Conservation (phyloP, 1,140 invertebrate genomes). For the Panagrolaimus sp. region DNA sequence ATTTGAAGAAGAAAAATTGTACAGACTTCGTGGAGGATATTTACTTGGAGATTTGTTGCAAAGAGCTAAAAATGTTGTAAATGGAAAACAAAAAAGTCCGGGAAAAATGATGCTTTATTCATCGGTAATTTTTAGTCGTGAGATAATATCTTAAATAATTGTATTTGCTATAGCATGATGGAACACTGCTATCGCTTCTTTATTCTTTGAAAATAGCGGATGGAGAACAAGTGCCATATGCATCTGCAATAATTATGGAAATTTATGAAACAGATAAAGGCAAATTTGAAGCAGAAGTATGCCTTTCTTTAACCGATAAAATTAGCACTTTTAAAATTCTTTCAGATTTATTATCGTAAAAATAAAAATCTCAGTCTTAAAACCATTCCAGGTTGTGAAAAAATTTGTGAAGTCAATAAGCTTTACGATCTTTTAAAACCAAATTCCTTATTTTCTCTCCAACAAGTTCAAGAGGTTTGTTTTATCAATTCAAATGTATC, state of each 20-base stretch:
- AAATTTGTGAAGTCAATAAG: too few species aligned
- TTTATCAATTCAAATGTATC: too few species aligned
- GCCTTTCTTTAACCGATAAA: too few species aligned
- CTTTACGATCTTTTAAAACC: too few species aligned
- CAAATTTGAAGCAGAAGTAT: conserved; percentile 9
- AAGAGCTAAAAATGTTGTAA: conserved; percentile 17
- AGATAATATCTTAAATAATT: too few species aligned
- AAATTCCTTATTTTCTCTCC: too few species aligned
- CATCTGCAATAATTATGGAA: conserved; percentile 23
- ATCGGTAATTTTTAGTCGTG: conserved; percentile 50
- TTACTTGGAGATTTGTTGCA: conserved; percentile 32
- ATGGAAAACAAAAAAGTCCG: conserved; percentile 21
- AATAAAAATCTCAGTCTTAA: too few species aligned
- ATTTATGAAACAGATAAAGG: conserved; percentile 17
- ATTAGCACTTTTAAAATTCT: too few species aligned
- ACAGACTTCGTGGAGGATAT: conserved; percentile 24
- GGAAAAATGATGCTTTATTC: conserved; percentile 38
- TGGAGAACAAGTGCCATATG: conserved; percentile 19
- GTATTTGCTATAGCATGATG: too few species aligned
- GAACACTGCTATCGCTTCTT: conserved; percentile 20
- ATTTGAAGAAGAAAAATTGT: conserved; percentile 26
- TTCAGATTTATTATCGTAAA: too few species aligned
- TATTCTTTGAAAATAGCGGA: conserved; percentile 21
- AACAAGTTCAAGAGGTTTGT: too few species aligned
- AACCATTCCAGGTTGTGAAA: too few species aligned